phyloP scores from a whole-genome alignment of 2,797 vertebrate genomes.

The Melanogrammus aeglefinus region DNA sequence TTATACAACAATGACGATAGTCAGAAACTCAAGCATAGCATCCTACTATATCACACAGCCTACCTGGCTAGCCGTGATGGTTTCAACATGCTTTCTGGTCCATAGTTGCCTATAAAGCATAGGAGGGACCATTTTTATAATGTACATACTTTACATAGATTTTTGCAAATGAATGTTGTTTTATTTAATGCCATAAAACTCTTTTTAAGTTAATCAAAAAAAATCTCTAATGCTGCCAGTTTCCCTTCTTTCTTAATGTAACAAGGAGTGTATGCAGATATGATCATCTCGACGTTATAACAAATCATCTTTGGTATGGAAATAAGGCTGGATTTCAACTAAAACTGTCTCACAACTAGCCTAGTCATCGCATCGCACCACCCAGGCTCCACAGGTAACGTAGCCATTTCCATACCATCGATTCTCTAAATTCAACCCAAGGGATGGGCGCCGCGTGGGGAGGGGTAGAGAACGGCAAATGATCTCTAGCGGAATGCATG shows the following conservation, averaged over 20 bases:
- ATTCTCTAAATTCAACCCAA: constrained; percentile 45
- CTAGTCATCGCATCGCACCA: constrained; percentile 16
- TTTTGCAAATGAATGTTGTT: constrained; percentile 59
- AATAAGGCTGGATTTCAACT: constrained; percentile 68
- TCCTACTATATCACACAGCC: constrained; percentile 72
- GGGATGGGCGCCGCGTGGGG: background rate
- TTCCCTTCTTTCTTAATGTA: constrained; percentile 47
- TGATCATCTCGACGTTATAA: constrained; percentile 64
- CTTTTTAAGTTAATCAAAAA: constrained; percentile 25
- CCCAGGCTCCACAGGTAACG: constrained; percentile 38
- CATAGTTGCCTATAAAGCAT: constrained; percentile 74
- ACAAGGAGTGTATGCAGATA: constrained; percentile 55
- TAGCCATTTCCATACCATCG: constrained; percentile 69
- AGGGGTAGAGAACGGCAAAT: constrained; percentile 53
- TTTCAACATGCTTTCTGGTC: constrained; percentile 78
- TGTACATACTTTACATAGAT: constrained; percentile 79
- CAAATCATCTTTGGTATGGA: constrained; percentile 78
- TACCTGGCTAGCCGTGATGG: constrained; percentile 74
- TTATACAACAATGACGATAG: constrained; percentile 77
- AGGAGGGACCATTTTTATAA: constrained; percentile 69
- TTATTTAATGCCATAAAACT: constrained; percentile 64
- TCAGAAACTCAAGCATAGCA: constrained; percentile 74
- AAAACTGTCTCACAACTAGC: constrained; percentile 41
- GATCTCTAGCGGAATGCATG: constrained; percentile 48
- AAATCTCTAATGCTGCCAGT: constrained; percentile 59